A percentile compares a stretch with the other conserved stretches of the same genome.
Evolutionary conservation across 2,888 invertebrate species (phyloP).

Genomic region (Lathronympha strigana): DNA sequence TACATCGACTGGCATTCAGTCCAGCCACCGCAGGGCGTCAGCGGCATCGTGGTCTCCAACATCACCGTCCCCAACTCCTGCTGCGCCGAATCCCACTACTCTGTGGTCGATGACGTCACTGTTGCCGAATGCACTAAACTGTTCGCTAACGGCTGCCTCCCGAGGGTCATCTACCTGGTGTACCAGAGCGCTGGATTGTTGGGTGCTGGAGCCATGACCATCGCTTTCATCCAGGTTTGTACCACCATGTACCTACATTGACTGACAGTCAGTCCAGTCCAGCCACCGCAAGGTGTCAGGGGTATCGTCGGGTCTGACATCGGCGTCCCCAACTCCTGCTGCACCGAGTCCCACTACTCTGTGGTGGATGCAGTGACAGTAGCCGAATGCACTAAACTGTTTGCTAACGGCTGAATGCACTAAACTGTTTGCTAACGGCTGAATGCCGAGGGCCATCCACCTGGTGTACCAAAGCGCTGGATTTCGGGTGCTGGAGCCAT

Average conservation of each 20-base stretch:
- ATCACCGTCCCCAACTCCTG: conserved; percentile 85
- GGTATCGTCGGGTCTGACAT: too few relatives aligned
- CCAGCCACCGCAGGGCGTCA: conserved; percentile 50
- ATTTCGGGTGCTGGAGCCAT: conserved; percentile 89
- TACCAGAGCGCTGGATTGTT: conserved; percentile 88
- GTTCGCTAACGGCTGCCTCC: conserved; percentile 85
- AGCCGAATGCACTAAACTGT: conserved; percentile 1
- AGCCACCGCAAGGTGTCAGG: too few relatives aligned
- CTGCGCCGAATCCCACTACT: conserved; percentile 69
- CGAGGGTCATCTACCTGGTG: conserved; percentile 85
- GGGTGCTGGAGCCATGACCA: conserved; percentile 90
- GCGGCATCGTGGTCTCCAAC: conserved; percentile 66
- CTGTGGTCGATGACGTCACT: conserved; percentile 48
- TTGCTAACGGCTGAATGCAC: not conserved
- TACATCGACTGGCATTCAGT: conserved; percentile 85
- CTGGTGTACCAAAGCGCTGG: conserved; percentile 85
- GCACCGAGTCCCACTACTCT: not conserved
- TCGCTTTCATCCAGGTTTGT: conserved; percentile 90
- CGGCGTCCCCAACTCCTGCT: not conserved
- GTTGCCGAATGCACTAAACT: conserved; percentile 67
- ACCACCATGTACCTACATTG: not conserved
- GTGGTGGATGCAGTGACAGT: not conserved
- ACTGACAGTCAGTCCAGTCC: not conserved
- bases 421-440: not conserved
- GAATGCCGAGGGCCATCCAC: conserved; percentile 5